phyloP scores from a whole-genome alignment of 2,888 invertebrate species.

The Archaeoteleia sp. region DNA sequence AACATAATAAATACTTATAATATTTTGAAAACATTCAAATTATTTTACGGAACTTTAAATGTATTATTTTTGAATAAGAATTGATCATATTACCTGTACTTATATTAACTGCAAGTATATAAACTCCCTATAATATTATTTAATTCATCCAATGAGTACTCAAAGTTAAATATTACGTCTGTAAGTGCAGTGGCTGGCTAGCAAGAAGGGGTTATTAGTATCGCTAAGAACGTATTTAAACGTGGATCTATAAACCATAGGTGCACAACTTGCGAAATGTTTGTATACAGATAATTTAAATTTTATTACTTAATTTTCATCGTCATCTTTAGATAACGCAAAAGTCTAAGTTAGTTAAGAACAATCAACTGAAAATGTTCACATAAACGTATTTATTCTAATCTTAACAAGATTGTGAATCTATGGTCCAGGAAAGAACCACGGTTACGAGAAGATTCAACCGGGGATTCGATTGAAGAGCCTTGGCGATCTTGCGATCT shows the following conservation, averaged over 20 bases:
- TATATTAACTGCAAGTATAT: too few species aligned
- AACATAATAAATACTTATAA: too few species aligned
- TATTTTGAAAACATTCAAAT: too few species aligned
- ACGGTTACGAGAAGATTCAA: slow-evolving; percentile 60
- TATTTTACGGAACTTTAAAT: too few species aligned
- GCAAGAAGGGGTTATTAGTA: slow-evolving; percentile 67
- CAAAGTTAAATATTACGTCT: slow-evolving; percentile 53
- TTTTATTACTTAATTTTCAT: neutral
- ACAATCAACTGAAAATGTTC: too few species aligned
- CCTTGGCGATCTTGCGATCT: slow-evolving; percentile 54
- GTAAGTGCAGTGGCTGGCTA: slow-evolving; percentile 72
- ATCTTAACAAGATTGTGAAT: slow-evolving; percentile 36
- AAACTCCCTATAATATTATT: neutral
- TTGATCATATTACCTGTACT: too few species aligned
- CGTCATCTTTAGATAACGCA: neutral
- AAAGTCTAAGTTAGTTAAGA: too few species aligned
- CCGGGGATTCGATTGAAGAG: slow-evolving; percentile 53
- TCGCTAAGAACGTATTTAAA: slow-evolving; percentile 68
- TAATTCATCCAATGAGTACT: slow-evolving; percentile 43
- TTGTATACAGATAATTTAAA: neutral
- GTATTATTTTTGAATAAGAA: too few species aligned
- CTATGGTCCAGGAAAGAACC: slow-evolving; percentile 53
- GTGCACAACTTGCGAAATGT: slow-evolving; percentile 43
- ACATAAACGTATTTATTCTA: neutral
- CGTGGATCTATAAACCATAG: slow-evolving; percentile 62